These are phyloP conservation scores for Delichon dasypus DNA, from an alignment of 2,797 vertebrate species.

Conservation along the genomic window DNA sequence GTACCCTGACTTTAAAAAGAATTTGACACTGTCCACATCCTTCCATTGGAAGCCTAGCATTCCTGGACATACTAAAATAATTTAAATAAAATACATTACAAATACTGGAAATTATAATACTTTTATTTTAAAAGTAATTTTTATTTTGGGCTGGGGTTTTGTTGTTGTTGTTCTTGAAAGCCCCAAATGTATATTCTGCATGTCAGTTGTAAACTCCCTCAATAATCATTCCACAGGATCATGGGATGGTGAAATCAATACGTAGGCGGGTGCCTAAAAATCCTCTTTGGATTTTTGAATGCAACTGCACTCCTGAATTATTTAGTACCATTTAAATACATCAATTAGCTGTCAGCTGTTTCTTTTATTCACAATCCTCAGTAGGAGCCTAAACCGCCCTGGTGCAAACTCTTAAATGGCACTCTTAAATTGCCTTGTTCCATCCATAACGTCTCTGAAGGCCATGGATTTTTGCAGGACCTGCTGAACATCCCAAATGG, in stretches of 20 bases:
- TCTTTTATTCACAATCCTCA: neutral
- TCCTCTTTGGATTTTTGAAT: neutral
- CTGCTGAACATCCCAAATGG: neutral
- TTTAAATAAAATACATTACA: neutral
- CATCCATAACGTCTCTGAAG: neutral
- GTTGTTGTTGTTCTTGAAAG: neutral
- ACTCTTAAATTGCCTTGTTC: neutral
- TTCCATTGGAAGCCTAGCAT: neutral
- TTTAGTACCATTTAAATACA: neutral
- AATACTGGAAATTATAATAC: neutral
- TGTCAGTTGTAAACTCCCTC: neutral
- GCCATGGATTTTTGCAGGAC: neutral
- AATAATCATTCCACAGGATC: neutral
- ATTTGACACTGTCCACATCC: no score
- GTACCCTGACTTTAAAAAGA: neutral
- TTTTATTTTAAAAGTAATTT: neutral
- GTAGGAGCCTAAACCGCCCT: neutral
- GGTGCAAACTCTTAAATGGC: neutral
- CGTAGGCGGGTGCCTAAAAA: neutral
- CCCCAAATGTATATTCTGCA: neutral
- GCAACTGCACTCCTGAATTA: neutral
- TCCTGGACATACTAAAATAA: neutral
- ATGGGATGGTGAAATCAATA: neutral
- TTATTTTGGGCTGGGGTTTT: neutral
- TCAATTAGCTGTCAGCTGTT: neutral